phyloP scores from a whole-genome alignment of 2,888 invertebrate genomes.

The Creontiades dilutus region DNA sequence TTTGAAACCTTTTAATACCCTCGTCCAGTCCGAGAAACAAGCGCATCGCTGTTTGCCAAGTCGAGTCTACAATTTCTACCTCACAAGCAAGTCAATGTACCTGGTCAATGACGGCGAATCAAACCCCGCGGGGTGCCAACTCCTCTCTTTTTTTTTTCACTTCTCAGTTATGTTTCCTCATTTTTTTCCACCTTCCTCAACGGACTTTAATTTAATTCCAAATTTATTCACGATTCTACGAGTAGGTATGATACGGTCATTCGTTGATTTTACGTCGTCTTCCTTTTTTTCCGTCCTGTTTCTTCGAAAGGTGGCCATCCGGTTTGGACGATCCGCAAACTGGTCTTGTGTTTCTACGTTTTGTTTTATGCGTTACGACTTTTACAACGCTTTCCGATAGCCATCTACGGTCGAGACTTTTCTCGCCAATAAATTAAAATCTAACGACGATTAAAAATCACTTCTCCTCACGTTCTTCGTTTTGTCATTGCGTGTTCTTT shows the following conservation, averaged over 20 bases:
- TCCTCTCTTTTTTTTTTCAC: background rate
- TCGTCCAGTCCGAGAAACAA: constrained; percentile 30
- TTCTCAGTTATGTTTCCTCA: constrained; percentile 16
- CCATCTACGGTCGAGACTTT: constrained; percentile 9
- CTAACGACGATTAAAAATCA: constrained; percentile 24
- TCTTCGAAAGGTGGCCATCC: constrained; percentile 24
- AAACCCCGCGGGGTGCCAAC: constrained; percentile 3
- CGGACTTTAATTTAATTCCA: background rate
- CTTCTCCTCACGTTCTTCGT: constrained; percentile 9
- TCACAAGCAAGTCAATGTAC: constrained; percentile 28
- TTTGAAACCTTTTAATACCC: background rate
- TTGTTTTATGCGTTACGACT: constrained; percentile 36
- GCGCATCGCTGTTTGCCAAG: constrained; percentile 32
- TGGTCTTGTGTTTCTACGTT: background rate
- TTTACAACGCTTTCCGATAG: constrained; percentile 36
- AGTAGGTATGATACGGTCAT: background rate
- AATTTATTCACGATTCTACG: background rate
- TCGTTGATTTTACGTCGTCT: constrained; percentile 14
- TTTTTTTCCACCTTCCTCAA: background rate
- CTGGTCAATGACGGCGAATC: constrained; percentile 15
- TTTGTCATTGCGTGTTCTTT: background rate
- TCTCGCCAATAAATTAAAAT: constrained; percentile 52
- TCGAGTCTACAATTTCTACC: constrained; percentile 36
- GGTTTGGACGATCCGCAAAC: constrained; percentile 24
- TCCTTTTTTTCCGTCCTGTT: background rate